Evolutionary conservation across 1,140 invertebrate species (phyloP).

Genomic region (Panagrolaimus sp.): DNA sequence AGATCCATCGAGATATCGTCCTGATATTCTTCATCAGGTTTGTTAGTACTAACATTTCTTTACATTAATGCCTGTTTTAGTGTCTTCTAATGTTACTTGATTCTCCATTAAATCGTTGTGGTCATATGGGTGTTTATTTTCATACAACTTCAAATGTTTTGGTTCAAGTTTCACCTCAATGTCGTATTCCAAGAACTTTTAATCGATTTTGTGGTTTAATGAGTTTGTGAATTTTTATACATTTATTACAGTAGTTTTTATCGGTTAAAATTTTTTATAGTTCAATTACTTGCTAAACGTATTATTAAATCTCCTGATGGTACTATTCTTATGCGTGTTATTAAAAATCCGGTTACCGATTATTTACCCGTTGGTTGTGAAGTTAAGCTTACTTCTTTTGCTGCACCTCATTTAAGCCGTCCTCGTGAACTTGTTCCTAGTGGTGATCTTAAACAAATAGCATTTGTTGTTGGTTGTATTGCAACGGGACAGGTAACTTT

Average conservation of each 20-base stretch:
- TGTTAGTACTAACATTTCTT: background rate
- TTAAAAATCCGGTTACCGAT: slow-evolving; percentile 89
- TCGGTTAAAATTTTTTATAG: slow-evolving; percentile 64
- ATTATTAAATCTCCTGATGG: slow-evolving; percentile 43
- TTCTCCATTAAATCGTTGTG: slow-evolving; percentile 64
- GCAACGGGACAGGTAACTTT: slow-evolving; percentile 78
- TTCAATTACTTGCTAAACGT: slow-evolving; percentile 73
- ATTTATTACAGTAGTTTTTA: too few relatives aligned
- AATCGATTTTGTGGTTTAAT: slow-evolving; percentile 96
- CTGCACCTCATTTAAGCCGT: slow-evolving; percentile 71
- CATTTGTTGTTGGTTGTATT: slow-evolving; percentile 88
- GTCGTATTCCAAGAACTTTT: slow-evolving; percentile 92
- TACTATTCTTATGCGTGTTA: slow-evolving; percentile 83
- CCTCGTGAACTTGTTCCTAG: slow-evolving; percentile 72
- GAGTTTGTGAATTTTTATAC: slow-evolving; percentile 66
- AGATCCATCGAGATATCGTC: slow-evolving; percentile 61
- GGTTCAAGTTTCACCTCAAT: slow-evolving; percentile 97
- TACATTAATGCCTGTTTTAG: slow-evolving; percentile 47
- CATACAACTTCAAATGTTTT: slow-evolving; percentile 92
- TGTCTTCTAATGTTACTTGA: slow-evolving; percentile 65
- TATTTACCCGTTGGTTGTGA: slow-evolving; percentile 89
- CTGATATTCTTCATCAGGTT: slow-evolving; percentile 64
- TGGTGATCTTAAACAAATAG: slow-evolving; percentile 58
- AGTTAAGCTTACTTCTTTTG: slow-evolving; percentile 85
- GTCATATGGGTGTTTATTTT: slow-evolving; percentile 74